A percentile compares a stretch with the other conserved stretches of the same genome.
phyloP scores from a whole-genome alignment of 2,888 invertebrate species.

The Choreutis nemorana region DNA sequence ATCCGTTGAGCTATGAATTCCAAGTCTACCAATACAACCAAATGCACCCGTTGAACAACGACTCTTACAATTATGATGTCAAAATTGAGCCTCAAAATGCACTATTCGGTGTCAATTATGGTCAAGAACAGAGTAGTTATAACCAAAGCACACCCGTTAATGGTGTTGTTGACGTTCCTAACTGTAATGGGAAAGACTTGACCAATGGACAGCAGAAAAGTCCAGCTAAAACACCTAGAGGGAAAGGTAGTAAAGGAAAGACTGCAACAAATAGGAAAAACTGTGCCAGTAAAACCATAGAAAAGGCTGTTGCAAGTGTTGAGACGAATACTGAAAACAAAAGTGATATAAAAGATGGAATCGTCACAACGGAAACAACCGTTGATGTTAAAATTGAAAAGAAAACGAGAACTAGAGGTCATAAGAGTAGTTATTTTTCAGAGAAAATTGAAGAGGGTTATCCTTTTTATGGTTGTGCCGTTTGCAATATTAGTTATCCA shows the following conservation, averaged over 20 bases:
- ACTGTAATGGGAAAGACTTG: too few species aligned
- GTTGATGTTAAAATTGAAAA: conserved; percentile 12
- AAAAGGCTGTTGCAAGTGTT: background rate
- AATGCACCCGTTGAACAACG: conserved; percentile 37
- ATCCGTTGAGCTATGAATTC: too few species aligned
- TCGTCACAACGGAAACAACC: background rate
- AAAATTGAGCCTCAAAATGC: conserved; percentile 13
- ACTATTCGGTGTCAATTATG: too few species aligned
- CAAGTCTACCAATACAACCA: too few species aligned
- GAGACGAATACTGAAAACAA: conserved; percentile 1
- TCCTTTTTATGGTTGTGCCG: conserved; percentile 46
- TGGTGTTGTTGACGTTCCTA: too few species aligned
- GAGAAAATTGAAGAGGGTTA: conserved; percentile 45
- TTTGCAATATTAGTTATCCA: conserved; percentile 39
- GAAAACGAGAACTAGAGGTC: conserved; percentile 19
- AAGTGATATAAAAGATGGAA: conserved; percentile 11
- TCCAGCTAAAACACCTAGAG: too few species aligned
- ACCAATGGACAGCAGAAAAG: too few species aligned
- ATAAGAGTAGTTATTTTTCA: conserved; percentile 35
- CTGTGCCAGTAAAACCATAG: background rate
- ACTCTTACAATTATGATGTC: conserved; percentile 16
- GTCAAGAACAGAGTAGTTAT: too few species aligned
- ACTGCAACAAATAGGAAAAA: too few species aligned
- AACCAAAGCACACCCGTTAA: too few species aligned
- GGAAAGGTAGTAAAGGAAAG: too few species aligned